phyloP scores from a whole-genome alignment of 2,797 vertebrate species.

The Taeniopygia guttata region DNA sequence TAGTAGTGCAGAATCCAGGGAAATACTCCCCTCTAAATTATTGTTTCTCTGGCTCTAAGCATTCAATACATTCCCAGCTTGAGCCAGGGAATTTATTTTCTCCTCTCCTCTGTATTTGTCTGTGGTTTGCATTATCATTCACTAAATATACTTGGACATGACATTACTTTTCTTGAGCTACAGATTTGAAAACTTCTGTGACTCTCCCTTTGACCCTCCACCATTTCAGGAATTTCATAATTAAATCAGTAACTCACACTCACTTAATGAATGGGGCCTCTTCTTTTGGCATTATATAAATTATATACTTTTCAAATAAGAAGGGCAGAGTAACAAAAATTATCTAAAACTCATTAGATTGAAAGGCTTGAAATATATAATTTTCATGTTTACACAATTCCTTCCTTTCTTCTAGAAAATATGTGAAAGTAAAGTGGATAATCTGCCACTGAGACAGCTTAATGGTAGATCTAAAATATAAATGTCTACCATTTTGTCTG shows the following conservation, averaged over 20 bases:
- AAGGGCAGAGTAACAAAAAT: neutral
- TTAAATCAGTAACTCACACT: conserved; percentile 1
- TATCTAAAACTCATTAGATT: neutral
- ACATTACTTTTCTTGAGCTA: conserved; percentile 12
- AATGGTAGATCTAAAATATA: neutral
- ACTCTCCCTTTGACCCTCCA: neutral
- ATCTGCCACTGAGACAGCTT: neutral
- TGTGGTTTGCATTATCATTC: conserved; percentile 52
- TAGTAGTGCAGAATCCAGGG: conserved; percentile 55
- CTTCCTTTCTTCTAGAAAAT: neutral
- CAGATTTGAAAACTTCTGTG: neutral
- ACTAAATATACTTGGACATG: conserved; percentile 35
- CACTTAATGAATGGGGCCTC: neutral
- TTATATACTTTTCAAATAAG: neutral
- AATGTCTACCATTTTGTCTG: neutral
- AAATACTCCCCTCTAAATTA: conserved; percentile 55
- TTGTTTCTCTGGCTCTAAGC: conserved; percentile 50
- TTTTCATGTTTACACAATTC: neutral
- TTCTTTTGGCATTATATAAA: neutral
- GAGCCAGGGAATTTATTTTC: conserved; percentile 54
- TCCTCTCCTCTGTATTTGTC: conserved; percentile 19
- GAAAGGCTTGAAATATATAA: neutral
- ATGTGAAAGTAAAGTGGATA: neutral
- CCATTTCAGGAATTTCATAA: conserved; percentile 9
- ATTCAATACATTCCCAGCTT: conserved; percentile 41